Evolutionary conservation across 2,888 invertebrate species (phyloP), one percentile per base, ranked within the genome.

Genomic region (Criorhina ranunculi): DNA sequence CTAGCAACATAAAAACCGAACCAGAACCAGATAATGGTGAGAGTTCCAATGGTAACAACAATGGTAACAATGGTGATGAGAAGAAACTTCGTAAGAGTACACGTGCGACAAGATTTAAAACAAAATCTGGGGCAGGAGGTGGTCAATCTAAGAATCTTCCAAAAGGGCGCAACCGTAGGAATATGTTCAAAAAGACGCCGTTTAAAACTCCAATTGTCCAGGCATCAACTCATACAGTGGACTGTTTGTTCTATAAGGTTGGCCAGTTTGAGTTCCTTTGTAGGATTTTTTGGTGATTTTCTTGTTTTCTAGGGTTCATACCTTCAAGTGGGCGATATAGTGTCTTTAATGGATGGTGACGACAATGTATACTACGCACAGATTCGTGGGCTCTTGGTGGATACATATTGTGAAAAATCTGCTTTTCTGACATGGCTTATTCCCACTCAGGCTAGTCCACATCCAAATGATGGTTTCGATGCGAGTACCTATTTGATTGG

Each of bases 331-430:
- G 98, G 98, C 0, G 98, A 98, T 90, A 96, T 98, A 87, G 97
- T 98, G 0, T 97, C 97, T 0, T 93, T 98, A 91, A 93, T 95
- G 73, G 97, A 97, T 89, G 92, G 94, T 40, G 95, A 95, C 3
- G 95, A 96, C 64, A 95, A 95, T 83, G 94, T 95, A 29, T 98
- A 95, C 92, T 98, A 97, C 89, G 98, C 97, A 5, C 98, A 98
- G 92, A 95, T 98, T 70, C 93, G 96, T 67, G 98, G 98, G 0
- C 94, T 98, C 67, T 93, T 98, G 78, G 96, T 97, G 0, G 98
- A 98, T 91, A 97, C 97, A 90, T 98, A 97, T 91, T 97, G 97
- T 88, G 96, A 98, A 90, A 98, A 98, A 92, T 98, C 97, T 90
- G 98, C 98, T 0, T 96, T 96, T 1, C 93, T 98, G 11, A 97